These are phyloP conservation scores for Trypoxylon attenuatum DNA, from an alignment of 2,888 invertebrate genomes.

Conservation along the genomic window DNA sequence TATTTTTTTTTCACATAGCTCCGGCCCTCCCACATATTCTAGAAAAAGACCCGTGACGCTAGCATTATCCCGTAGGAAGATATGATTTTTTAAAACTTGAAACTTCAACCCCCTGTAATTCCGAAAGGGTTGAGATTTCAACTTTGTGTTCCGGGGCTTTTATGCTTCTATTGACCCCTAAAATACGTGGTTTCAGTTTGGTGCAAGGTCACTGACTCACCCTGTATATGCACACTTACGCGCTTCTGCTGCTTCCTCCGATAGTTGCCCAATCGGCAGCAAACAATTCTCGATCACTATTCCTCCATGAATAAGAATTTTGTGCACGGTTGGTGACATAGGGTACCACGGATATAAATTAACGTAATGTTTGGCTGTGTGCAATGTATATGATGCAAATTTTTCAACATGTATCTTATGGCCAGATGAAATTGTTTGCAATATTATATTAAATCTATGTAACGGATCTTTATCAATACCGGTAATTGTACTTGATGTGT, in stretches of 20 bases:
- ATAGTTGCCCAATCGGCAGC: not conserved
- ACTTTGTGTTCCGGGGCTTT: too few relatives aligned
- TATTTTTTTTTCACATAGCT: too few relatives aligned
- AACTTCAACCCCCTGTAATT: too few relatives aligned
- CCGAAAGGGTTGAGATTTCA: too few relatives aligned
- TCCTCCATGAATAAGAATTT: not conserved
- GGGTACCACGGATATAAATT: not conserved
- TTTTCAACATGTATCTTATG: not conserved
- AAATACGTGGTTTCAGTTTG: too few relatives aligned
- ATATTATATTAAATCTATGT: not conserved
- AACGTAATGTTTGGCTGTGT: not conserved
- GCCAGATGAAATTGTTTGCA: not conserved
- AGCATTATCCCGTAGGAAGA: too few relatives aligned
- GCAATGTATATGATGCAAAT: not conserved
- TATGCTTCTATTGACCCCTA: too few relatives aligned
- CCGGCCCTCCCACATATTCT: too few relatives aligned
- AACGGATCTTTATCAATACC: not conserved
- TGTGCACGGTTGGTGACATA: slow-evolving; percentile 1
- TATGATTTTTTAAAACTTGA: too few relatives aligned
- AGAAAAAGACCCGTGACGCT: too few relatives aligned
- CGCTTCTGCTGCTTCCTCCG: slow-evolving; percentile 2
- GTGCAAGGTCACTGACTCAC: too few relatives aligned
- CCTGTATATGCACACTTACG: too few relatives aligned
- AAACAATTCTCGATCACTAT: not conserved
- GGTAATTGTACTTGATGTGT: not conserved